Conservation (phyloP, 2,888 invertebrate genomes). For the Sussaba pulchella region DNA sequence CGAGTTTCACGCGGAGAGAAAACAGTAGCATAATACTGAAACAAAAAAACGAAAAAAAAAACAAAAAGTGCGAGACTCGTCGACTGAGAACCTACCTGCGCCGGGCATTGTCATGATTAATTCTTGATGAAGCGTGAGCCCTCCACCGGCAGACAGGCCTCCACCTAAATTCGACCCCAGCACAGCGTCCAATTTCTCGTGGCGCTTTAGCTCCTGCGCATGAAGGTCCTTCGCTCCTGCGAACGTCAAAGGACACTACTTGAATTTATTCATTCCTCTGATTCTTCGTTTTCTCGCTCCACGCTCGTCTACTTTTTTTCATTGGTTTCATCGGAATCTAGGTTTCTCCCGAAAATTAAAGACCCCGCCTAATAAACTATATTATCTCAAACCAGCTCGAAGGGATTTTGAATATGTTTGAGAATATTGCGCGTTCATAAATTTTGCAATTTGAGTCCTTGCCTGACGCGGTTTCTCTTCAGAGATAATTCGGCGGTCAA, state of each 20-base stretch:
- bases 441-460: too few relatives aligned
- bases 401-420: too few relatives aligned
- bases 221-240: conserved; percentile 91
- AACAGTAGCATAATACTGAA: not conserved
- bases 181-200: conserved; percentile 85
- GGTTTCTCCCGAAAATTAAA: too few relatives aligned
- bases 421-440: too few relatives aligned
- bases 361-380: not conserved
- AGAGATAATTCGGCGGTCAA: too few relatives aligned
- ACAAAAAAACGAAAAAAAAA: not conserved
- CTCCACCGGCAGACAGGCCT: conserved; percentile 81
- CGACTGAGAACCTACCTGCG: conserved; percentile 72
- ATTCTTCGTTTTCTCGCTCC: conserved; percentile 44
- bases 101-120: conserved; percentile 83
- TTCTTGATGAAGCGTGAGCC: conserved; percentile 82
- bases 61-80: conserved; percentile 34
- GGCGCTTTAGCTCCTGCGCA: conserved; percentile 89
- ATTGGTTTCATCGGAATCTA: too few relatives aligned
- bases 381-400: not conserved
- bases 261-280: conserved; percentile 66
- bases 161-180: conserved; percentile 82
- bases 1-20: too few relatives aligned
- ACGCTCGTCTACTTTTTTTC: not conserved
- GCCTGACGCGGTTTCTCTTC: too few relatives aligned
- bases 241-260: conserved; percentile 73